phyloP scores from a whole-genome alignment of 2,888 invertebrate species.

The Apotomis betuletana region DNA sequence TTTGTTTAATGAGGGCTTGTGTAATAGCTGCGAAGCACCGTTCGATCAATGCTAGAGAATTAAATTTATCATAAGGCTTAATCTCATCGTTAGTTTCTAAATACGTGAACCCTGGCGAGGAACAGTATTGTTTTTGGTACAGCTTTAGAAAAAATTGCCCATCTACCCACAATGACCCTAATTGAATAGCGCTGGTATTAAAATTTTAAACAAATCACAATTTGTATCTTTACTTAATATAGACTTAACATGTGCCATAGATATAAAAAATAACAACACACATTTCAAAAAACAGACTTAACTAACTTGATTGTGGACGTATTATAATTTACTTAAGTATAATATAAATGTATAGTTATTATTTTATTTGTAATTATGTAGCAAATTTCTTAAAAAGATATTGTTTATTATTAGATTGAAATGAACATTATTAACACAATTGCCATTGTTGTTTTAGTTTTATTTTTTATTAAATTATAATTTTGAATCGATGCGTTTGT shows the following conservation, averaged over 20 bases:
- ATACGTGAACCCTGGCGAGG: too few species aligned
- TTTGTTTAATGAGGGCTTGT: too few species aligned
- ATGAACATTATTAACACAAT: slow-evolving; percentile 57
- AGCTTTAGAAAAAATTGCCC: too few species aligned
- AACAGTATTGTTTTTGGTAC: too few species aligned
- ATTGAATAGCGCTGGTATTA: background rate
- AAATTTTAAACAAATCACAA: background rate
- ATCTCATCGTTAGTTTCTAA: too few species aligned
- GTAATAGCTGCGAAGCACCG: too few species aligned
- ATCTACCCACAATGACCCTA: background rate
- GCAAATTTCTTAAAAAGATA: slow-evolving; percentile 66
- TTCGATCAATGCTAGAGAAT: too few species aligned
- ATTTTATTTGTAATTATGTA: slow-evolving; percentile 45
- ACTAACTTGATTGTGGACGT: background rate
- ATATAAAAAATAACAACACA: background rate
- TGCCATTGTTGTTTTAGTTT: slow-evolving; percentile 76
- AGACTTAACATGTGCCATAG: slow-evolving; percentile 32
- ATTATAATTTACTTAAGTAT: slow-evolving; percentile 2
- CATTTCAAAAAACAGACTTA: background rate
- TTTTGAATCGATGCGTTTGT: slow-evolving; percentile 51
- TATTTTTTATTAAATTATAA: slow-evolving; percentile 67
- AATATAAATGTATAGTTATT: slow-evolving; percentile 36
- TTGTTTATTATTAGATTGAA: slow-evolving; percentile 53
- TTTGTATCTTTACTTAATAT: slow-evolving; percentile 5
- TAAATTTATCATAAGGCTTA: too few species aligned